phyloP scores from a whole-genome alignment of 2,113 vertebrate genomes.

The Carettochelys insculpta region DNA sequence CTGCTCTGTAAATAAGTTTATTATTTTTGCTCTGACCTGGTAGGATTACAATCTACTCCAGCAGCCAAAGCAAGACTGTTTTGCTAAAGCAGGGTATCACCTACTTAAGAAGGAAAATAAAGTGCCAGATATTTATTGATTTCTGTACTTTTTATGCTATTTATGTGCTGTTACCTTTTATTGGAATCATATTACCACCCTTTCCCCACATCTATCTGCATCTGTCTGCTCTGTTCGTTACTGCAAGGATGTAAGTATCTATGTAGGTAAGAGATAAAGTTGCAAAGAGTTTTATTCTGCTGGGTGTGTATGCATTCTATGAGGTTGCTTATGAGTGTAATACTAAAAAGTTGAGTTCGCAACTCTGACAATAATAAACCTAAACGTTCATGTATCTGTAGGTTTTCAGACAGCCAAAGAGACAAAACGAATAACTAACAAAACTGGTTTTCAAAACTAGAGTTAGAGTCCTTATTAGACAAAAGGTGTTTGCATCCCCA shows the following conservation, averaged over 20 bases:
- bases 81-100: neutral
- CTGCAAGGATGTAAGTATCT: neutral
- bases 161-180: slow-evolving; percentile 6
- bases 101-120: slow-evolving; percentile 8
- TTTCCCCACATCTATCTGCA: neutral
- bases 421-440: neutral
- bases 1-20: neutral
- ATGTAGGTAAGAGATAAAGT: neutral
- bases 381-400: neutral
- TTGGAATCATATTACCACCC: neutral
- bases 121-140: slow-evolving; percentile 13
- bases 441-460: neutral
- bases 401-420: neutral
- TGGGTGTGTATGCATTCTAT: neutral
- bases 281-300: neutral
- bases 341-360: neutral
- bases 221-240: neutral
- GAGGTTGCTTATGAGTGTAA: neutral
- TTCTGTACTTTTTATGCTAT: neutral
- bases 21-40: neutral
- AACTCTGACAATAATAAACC: neutral
- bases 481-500: neutral
- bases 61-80: neutral
- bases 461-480: neutral
- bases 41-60: neutral